Percentiles rank a stretch among this genome's conserved stretches.
These are phyloP conservation scores for Nasua narica DNA, from an alignment of 2,797 vertebrate genomes.

Conservation along the genomic window DNA sequence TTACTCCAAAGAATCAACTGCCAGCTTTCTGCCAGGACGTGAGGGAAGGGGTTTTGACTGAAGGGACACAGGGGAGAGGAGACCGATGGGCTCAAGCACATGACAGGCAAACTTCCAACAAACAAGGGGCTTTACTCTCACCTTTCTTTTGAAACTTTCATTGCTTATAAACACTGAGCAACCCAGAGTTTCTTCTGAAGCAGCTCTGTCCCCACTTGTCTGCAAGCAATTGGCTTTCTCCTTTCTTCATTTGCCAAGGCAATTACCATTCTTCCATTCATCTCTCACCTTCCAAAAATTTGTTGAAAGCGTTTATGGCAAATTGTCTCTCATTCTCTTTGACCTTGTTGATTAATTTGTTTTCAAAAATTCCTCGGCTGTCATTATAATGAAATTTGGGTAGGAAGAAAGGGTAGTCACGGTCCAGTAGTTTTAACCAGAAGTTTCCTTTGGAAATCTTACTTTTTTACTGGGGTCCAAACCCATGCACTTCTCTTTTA, in stretches of 20 bases:
- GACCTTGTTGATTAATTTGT: conserved; percentile 46
- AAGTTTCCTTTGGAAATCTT: conserved; percentile 40
- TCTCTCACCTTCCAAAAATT: conserved; percentile 66
- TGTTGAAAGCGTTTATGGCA: conserved; percentile 51
- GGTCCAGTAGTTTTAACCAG: background rate
- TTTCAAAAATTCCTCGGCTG: background rate
- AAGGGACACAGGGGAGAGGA: background rate
- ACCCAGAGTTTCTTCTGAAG: background rate
- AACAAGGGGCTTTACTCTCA: background rate
- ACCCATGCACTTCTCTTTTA: background rate
- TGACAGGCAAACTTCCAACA: background rate
- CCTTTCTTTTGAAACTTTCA: background rate
- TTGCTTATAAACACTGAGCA: background rate
- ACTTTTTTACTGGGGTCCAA: background rate
- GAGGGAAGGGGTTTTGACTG: background rate
- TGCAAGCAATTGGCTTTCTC: conserved; percentile 44
- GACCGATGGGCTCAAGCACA: background rate
- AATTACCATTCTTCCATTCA: conserved; percentile 48
- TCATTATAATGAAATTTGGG: conserved; percentile 39
- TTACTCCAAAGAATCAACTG: background rate
- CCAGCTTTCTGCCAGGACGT: background rate
- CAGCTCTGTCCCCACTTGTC: conserved; percentile 56
- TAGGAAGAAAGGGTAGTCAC: conserved; percentile 29
- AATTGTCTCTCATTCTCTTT: conserved; percentile 50
- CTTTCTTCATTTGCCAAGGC: conserved; percentile 53